Conservation (phyloP, 2,797 vertebrate genomes). For the Clarias fuscus region DNA sequence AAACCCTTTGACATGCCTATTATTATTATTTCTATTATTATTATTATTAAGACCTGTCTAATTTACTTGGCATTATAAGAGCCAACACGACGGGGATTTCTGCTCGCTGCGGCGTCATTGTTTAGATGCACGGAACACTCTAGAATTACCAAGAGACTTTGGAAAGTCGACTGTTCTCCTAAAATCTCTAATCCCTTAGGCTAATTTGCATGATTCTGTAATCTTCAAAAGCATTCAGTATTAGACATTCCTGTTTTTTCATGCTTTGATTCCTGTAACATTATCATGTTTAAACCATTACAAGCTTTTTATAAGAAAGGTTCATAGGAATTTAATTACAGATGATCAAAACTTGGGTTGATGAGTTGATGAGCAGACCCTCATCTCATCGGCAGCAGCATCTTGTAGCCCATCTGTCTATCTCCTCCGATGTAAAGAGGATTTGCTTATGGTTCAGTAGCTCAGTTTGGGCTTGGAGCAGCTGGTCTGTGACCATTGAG, state of each 20-base stretch:
- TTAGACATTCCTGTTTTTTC: background rate
- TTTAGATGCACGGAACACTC: slow-evolving; percentile 27
- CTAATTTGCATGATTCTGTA: background rate
- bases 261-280: background rate
- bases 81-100: background rate
- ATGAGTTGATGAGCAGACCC: too few species aligned
- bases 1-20: background rate
- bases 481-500: slow-evolving; percentile 34
- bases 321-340: too few species aligned
- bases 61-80: slow-evolving; percentile 7
- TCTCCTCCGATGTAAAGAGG: background rate
- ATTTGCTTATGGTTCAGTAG: background rate
- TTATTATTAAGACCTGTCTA: background rate
- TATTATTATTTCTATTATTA: background rate
- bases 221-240: background rate
- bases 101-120: background rate
- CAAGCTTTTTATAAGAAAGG: background rate
- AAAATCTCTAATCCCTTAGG: background rate
- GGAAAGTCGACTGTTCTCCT: background rate
- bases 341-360: background rate
- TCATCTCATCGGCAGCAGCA: background rate
- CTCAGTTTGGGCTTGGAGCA: slow-evolving; percentile 19
- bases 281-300: background rate
- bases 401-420: slow-evolving; percentile 4
- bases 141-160: slow-evolving; percentile 10